Base-by-base conservation (phyloP, 92 coral and sea anemone genomes). In the Pocillopora meandrina region DNA sequence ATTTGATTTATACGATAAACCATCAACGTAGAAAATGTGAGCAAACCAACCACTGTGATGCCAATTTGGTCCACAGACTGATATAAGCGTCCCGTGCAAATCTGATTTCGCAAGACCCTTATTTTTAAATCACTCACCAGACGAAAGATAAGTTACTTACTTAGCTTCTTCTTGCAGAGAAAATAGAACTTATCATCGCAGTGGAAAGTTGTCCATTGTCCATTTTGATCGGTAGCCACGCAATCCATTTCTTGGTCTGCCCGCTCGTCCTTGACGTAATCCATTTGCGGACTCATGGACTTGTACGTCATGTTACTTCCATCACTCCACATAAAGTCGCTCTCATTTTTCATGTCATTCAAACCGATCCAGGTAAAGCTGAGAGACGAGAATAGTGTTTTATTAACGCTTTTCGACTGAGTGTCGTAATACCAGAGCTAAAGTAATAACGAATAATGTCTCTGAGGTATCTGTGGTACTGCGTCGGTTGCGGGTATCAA, bases 141-240 rank as follows among this genome's bases (percentile, higher is more conserved):
- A 7, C 52, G 52, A 42, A 42, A 42, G 31, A 26, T 42, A 42
- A 3, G 52, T 42, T 5, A 93, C 98, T 91, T 84, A 97, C 99
- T 81, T 67, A 97, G 91, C 83, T 92, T 87, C 95, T 91, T 90
- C 85, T 97, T 94, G 89, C 99, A 97, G 68, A 97, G 86, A 63
- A 88, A 87, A 85, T 94, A 97, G 86, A 97, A 97, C 61, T 90
- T 91, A 79, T 97, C 77, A 26, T 94, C 97, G 74, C 99, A 97
- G 70, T 97, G 98, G 93, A 94, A 97, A 26, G 91, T 95, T 52
- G 97, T 82, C 99, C 99, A 97, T 82, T 97, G 93, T 12, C 99
- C 99, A 18, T 87, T 87, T 64, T 91, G 91, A 57, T 87, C 84
- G 42, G 93, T 92, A 5, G 97, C 99, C 1, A 92, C 91, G 47